Percentiles rank a stretch among this genome's conserved stretches.
These are phyloP conservation scores for Venustaconcha ellipsiformis DNA, from an alignment of 1,140 invertebrate genomes.

Conservation along the genomic window DNA sequence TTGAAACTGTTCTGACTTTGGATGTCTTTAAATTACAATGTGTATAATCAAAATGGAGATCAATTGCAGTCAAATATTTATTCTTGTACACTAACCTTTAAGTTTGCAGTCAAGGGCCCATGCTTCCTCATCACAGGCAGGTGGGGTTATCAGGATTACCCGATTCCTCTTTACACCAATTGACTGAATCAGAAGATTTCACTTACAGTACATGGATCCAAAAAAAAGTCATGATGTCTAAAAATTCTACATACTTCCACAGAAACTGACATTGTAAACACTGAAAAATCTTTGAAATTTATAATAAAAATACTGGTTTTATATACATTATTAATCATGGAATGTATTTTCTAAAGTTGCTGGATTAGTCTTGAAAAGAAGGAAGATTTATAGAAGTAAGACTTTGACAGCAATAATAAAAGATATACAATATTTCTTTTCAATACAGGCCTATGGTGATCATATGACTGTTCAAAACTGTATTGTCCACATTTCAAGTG, in stretches of 20 bases:
- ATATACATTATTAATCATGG: neutral
- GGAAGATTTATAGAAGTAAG: too few species aligned
- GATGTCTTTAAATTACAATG: neutral
- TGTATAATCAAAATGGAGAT: neutral
- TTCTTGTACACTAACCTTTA: conserved; percentile 6
- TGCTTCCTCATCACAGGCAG: conserved; percentile 54
- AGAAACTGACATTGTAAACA: neutral
- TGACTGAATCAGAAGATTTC: conserved; percentile 39
- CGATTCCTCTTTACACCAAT: conserved; percentile 59
- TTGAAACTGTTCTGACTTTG: neutral
- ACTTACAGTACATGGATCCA: neutral
- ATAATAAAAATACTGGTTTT: neutral
- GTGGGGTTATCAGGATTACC: conserved; percentile 65
- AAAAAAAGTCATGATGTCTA: neutral
- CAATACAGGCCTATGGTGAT: too few species aligned
- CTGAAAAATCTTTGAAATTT: neutral
- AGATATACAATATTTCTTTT: too few species aligned
- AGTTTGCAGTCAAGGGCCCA: conserved; percentile 48
- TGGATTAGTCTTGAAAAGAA: neutral
- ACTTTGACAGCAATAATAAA: too few species aligned
- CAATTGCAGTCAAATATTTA: neutral
- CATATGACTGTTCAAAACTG: too few species aligned
- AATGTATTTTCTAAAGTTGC: neutral
- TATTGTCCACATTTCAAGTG: too few species aligned
- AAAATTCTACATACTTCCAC: neutral